Conservation (phyloP, 2,888 invertebrate species). For the Watsonalla binaria region DNA sequence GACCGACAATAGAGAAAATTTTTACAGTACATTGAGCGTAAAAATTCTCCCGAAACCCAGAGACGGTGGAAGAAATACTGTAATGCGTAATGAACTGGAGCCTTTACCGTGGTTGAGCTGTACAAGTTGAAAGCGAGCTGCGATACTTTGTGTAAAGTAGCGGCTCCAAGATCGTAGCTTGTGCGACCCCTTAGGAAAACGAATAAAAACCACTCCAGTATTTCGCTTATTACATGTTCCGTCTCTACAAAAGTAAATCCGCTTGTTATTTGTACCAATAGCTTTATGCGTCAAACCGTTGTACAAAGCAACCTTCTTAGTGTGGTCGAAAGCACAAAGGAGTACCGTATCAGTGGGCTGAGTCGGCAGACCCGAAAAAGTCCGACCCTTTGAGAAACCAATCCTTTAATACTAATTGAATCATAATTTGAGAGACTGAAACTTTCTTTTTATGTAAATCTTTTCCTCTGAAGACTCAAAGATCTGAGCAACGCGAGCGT, state of each 20-base stretch:
- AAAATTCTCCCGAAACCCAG: constrained; percentile 32
- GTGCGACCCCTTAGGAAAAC: constrained; percentile 17
- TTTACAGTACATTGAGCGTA: constrained; percentile 49
- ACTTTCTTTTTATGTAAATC: constrained; percentile 78
- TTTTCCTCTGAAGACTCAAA: constrained; percentile 63
- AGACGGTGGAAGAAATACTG: constrained; percentile 33
- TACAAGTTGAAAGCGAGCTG: constrained; percentile 26
- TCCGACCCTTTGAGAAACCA: constrained; percentile 69
- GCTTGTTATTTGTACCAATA: constrained; percentile 56
- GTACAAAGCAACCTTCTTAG: constrained; percentile 68
- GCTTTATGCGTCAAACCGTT: constrained; percentile 52
- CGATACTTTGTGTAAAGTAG: constrained; percentile 19
- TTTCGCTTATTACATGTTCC: neutral
- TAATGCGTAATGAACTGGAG: constrained; percentile 52
- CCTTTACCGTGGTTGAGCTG: constrained; percentile 29
- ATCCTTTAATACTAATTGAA: constrained; percentile 79
- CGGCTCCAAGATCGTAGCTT: constrained; percentile 23
- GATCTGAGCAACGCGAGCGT: constrained; percentile 56
- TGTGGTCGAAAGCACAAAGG: constrained; percentile 72
- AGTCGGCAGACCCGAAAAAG: constrained; percentile 69
- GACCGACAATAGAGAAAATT: constrained; percentile 35
- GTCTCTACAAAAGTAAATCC: constrained; percentile 27
- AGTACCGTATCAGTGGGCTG: constrained; percentile 48
- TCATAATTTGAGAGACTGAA: constrained; percentile 73
- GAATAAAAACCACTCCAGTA: constrained; percentile 17